phyloP scores from a whole-genome alignment of 2,113 vertebrate species.

The Glaucomys volans region DNA sequence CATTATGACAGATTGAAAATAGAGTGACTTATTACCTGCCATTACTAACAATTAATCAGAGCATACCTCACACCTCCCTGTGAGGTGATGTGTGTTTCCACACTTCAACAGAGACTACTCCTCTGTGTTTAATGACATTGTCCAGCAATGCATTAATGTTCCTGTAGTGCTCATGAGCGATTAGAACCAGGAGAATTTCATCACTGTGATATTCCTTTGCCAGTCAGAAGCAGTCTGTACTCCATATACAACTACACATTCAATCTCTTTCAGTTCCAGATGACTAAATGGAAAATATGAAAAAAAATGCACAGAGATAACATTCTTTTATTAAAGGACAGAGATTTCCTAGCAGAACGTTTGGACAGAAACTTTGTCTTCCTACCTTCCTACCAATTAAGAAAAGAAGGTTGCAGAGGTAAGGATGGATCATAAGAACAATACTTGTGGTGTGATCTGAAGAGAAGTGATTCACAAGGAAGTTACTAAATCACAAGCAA shows the following conservation, averaged over 20 bases:
- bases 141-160: background rate
- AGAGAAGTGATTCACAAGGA: background rate
- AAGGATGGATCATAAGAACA: background rate
- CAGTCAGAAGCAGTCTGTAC: background rate
- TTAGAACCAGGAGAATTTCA: background rate
- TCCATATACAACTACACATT: background rate
- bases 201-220: background rate
- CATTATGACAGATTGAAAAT: background rate
- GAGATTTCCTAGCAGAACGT: background rate
- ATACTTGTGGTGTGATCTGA: background rate
- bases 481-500: background rate
- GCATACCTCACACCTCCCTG: background rate
- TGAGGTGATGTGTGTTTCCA: background rate
- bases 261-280: background rate
- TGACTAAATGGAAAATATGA: background rate
- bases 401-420: rapidly evolving
- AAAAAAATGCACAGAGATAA: background rate
- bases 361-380: background rate
- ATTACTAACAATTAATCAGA: background rate
- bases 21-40: background rate
- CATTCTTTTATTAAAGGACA: background rate
- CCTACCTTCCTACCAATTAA: background rate
- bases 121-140: background rate
- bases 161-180: background rate
- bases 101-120: rapidly evolving